Percentiles rank a stretch among this genome's conserved stretches.
Evolutionary conservation across 2,113 vertebrate genomes (phyloP).

Genomic region (Ranitomeya imitator): DNA sequence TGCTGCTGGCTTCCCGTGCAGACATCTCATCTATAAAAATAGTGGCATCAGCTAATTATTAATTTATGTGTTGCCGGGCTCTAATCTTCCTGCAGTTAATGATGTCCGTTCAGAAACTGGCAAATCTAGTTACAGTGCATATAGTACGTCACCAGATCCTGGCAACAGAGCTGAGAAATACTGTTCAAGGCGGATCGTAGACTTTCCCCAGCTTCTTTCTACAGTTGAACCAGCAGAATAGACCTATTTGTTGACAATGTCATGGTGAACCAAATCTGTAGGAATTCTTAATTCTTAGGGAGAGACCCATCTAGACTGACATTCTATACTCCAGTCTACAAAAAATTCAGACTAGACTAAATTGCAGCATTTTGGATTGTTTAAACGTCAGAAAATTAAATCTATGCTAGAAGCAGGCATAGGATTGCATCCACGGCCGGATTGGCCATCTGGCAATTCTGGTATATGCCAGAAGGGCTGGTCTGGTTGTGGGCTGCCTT

Average conservation of each 20-base stretch:
- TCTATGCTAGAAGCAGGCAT: no score
- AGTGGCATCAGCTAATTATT: constrained; percentile 44
- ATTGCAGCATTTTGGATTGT: no score
- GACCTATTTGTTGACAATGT: neutral
- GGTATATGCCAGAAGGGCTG: no score
- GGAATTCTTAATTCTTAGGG: no score
- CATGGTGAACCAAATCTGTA: no score
- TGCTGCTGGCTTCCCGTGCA: constrained; percentile 39
- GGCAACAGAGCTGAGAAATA: neutral
- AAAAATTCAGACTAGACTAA: no score
- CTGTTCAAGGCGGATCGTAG: neutral
- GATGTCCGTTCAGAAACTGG: constrained; percentile 37
- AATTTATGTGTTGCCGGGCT: constrained; percentile 43
- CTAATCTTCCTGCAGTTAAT: constrained; percentile 41
- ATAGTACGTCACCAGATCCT: constrained; percentile 22
- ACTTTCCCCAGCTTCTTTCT: neutral
- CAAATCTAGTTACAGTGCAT: constrained; percentile 43
- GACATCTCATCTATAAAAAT: constrained; percentile 41
- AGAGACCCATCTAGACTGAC: no score
- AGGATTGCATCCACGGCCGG: no score
- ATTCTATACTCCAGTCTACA: no score
- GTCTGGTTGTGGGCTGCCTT: no score
- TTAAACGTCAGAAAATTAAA: no score
- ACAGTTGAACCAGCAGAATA: neutral
- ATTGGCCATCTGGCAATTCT: no score